A percentile compares a stretch with the other conserved stretches of the same genome.
phyloP scores from a whole-genome alignment of 2,113 vertebrate genomes.

The Neofelis nebulosa region DNA sequence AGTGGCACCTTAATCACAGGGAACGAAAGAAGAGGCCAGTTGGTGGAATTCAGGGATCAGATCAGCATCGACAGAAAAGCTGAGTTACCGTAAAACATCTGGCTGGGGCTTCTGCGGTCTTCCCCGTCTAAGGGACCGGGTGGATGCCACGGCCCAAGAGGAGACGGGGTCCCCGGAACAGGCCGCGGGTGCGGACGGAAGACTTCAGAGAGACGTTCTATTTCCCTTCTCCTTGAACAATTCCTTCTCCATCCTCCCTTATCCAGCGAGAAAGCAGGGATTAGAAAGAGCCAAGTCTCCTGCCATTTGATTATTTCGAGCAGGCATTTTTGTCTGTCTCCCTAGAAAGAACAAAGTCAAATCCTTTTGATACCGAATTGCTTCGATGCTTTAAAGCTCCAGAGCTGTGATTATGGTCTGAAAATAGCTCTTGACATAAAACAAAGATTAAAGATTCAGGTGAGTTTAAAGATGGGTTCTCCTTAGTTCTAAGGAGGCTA shows the following conservation, averaged over 20 bases:
- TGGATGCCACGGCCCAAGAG: not conserved
- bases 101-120: not conserved
- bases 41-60: not conserved
- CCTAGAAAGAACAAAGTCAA: conserved; percentile 74
- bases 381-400: conserved; percentile 61
- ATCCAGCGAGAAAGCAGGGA: conserved; percentile 47
- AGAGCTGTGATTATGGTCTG: conserved; percentile 74
- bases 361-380: conserved; percentile 71
- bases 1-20: not conserved
- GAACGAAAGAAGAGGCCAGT: not conserved
- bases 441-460: conserved; percentile 74
- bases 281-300: conserved; percentile 60
- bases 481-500: conserved; percentile 51
- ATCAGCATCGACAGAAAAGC: not conserved
- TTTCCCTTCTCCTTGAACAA: conserved; percentile 50
- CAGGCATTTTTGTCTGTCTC: conserved; percentile 69
- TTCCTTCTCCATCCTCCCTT: conserved; percentile 52
- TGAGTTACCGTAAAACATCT: not conserved
- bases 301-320: conserved; percentile 68
- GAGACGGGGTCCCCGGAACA: not conserved
- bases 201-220: conserved; percentile 13
- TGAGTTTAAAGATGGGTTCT: conserved; percentile 65
- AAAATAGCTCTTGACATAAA: conserved; percentile 76
- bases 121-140: not conserved
- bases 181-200: not conserved